phyloP scores from a whole-genome alignment of 2,113 vertebrate genomes.

The Morone chrysops region DNA sequence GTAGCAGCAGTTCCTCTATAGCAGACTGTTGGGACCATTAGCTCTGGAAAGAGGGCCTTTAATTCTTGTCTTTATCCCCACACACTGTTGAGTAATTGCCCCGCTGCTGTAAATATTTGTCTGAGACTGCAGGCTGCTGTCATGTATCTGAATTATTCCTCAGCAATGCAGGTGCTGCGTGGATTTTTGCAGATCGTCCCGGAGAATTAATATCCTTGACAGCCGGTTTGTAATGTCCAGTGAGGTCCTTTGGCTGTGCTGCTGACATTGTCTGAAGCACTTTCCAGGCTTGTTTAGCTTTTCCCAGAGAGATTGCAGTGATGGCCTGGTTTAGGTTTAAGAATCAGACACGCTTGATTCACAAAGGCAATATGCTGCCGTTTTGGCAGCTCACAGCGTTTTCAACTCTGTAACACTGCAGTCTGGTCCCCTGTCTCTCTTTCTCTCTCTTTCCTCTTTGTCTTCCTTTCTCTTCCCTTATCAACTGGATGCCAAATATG shows the following conservation, averaged over 20 bases:
- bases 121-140: slow-evolving; percentile 27
- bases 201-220: slow-evolving; percentile 22
- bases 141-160: slow-evolving; percentile 3
- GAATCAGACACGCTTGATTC: slow-evolving; percentile 50
- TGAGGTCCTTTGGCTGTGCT: slow-evolving; percentile 3
- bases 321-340: slow-evolving; percentile 48
- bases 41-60: slow-evolving; percentile 7
- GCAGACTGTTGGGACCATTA: slow-evolving; percentile 2
- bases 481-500: slow-evolving; percentile 22
- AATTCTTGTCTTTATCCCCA: slow-evolving; percentile 5
- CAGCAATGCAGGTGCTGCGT: slow-evolving; percentile 14
- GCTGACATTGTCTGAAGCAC: slow-evolving; percentile 3
- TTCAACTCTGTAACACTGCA: slow-evolving; percentile 17
- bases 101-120: slow-evolving; percentile 59
- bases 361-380: slow-evolving; percentile 60
- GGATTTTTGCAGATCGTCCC: slow-evolving; percentile 14
- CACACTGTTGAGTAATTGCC: slow-evolving; percentile 39
- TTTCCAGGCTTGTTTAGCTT: slow-evolving; percentile 53
- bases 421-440: not conserved
- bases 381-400: slow-evolving; percentile 48
- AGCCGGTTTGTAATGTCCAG: slow-evolving; percentile 13
- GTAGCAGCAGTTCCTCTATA: slow-evolving; percentile 16
- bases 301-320: slow-evolving; percentile 31
- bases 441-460: not conserved
- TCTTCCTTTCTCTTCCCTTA: slow-evolving; percentile 13